Conservation (phyloP, 2,113 vertebrate genomes). For the Strigops habroptila region DNA sequence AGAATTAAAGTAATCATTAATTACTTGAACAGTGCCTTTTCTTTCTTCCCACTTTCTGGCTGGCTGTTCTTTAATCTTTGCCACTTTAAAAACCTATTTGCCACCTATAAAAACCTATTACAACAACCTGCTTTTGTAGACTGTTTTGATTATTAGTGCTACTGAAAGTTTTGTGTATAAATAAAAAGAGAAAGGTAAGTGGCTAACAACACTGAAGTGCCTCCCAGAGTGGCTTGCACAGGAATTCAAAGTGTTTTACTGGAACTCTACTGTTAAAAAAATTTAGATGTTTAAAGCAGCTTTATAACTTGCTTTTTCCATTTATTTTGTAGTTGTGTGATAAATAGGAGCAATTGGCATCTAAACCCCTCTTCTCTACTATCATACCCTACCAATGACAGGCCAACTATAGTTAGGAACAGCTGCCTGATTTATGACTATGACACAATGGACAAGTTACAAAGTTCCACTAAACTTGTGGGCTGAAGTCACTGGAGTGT, state of each 20-base stretch:
- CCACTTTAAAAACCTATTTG: neutral
- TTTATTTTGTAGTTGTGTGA: neutral
- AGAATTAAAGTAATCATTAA: neutral
- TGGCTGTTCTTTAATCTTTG: neutral
- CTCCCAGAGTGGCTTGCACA: neutral
- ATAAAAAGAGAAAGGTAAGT: neutral
- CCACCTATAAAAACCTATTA: neutral
- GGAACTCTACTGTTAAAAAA: neutral
- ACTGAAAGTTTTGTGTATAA: neutral
- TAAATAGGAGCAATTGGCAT: neutral
- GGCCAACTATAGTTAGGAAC: conserved; percentile 62
- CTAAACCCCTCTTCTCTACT: neutral
- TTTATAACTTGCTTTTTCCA: neutral
- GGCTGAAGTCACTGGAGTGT: neutral
- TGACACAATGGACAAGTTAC: conserved; percentile 12
- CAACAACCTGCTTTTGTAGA: neutral
- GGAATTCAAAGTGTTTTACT: neutral
- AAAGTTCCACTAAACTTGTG: neutral
- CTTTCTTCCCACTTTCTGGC: neutral
- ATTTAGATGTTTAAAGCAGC: neutral
- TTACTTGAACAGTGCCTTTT: neutral
- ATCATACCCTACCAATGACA: conserved; percentile 40
- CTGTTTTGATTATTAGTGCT: neutral
- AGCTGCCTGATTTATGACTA: conserved; percentile 46
- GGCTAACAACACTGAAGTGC: neutral